Conservation (phyloP, 2,888 invertebrate species). For the Sphaeridia pumilis region DNA sequence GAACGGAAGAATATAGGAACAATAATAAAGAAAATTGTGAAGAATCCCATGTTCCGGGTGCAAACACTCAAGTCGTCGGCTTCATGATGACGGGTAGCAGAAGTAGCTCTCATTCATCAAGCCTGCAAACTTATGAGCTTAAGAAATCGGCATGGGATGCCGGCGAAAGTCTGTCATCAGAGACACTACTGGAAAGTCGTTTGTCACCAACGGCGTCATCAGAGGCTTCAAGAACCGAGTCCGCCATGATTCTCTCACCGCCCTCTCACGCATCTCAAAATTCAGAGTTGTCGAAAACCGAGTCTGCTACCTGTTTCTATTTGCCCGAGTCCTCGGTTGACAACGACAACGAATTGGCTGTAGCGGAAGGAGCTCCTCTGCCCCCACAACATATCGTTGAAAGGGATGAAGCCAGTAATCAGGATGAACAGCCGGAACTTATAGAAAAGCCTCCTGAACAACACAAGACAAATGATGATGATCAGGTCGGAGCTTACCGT, state of each 20-base stretch:
- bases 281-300: slow-evolving; percentile 31
- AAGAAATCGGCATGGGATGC: slow-evolving; percentile 22
- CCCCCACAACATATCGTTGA: slow-evolving; percentile 7
- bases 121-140: slow-evolving; percentile 21
- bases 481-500: too few relatives aligned
- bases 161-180: slow-evolving; percentile 18
- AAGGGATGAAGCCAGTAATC: not conserved
- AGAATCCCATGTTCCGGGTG: too few relatives aligned
- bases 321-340: not conserved
- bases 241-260: slow-evolving; percentile 28
- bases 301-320: slow-evolving; percentile 18
- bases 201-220: slow-evolving; percentile 29
- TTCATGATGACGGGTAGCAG: not conserved
- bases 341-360: not conserved
- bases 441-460: too few relatives aligned
- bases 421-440: not conserved
- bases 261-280: slow-evolving; percentile 33
- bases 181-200: slow-evolving; percentile 23
- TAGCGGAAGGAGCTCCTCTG: not conserved
- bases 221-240: slow-evolving; percentile 32
- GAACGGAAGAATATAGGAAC: too few relatives aligned
- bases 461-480: too few relatives aligned
- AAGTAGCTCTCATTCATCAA: slow-evolving; percentile 19
- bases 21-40: too few relatives aligned
- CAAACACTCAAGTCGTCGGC: slow-evolving; percentile 31